phyloP scores from a whole-genome alignment of 2,888 invertebrate genomes.

The Trichacis sp. region DNA sequence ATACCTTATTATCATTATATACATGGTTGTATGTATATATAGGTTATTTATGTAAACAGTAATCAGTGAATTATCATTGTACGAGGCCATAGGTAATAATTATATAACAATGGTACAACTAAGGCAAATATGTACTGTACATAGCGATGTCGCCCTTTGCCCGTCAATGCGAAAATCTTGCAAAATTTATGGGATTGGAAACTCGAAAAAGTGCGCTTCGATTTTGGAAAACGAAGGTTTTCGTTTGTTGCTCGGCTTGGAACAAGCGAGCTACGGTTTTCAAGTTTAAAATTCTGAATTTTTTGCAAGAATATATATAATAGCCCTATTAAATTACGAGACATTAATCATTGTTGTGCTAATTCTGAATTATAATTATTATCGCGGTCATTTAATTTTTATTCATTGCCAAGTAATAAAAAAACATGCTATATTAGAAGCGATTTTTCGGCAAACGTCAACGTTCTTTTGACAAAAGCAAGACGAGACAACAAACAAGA shows the following conservation, averaged over 20 bases:
- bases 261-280: not conserved
- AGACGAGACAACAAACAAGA: too few species aligned
- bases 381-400: constrained; percentile 36
- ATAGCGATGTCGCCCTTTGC: constrained; percentile 64
- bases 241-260: not conserved
- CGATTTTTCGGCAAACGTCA: too few species aligned
- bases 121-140: constrained; percentile 68
- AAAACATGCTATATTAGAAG: not conserved
- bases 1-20: constrained; percentile 47
- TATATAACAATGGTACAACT: constrained; percentile 64
- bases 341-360: constrained; percentile 66
- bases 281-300: not conserved
- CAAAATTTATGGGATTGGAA: constrained; percentile 42
- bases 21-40: constrained; percentile 52
- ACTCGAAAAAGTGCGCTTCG: constrained; percentile 10
- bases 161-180: constrained; percentile 44
- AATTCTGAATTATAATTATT: constrained; percentile 55
- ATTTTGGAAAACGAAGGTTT: too few species aligned
- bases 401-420: too few species aligned
- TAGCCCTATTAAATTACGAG: constrained; percentile 53
- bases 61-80: constrained; percentile 57
- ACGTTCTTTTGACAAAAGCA: too few species aligned
- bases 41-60: constrained; percentile 66
- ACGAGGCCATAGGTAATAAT: constrained; percentile 54
- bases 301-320: constrained; percentile 38